Conservation (phyloP, 2,888 invertebrate genomes). For the Oasisia sp. region DNA sequence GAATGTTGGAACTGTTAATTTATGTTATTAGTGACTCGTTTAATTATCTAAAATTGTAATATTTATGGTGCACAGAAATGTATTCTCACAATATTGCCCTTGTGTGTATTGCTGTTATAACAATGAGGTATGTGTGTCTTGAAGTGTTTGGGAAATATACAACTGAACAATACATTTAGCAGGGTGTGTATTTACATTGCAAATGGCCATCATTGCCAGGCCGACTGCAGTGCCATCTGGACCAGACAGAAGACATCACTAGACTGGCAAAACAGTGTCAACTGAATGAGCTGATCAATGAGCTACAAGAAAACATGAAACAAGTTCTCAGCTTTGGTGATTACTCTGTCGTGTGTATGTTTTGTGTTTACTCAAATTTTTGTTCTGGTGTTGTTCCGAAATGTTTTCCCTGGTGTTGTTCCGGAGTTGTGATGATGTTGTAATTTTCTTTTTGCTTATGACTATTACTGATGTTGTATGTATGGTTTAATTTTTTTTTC, state of each 20-base stretch:
- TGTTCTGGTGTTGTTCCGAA: not conserved
- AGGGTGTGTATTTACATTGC: not conserved
- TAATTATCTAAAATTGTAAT: not conserved
- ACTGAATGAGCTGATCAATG: constrained; percentile 56
- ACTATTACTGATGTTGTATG: too few species aligned
- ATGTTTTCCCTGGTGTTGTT: not conserved
- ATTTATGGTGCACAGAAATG: not conserved
- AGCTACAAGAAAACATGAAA: constrained; percentile 60
- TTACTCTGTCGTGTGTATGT: constrained; percentile 7
- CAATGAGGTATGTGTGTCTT: not conserved
- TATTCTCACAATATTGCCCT: not conserved
- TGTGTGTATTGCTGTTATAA: not conserved
- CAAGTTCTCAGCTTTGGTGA: constrained; percentile 64
- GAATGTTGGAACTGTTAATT: not conserved
- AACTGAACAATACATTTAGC: not conserved
- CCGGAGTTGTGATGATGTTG: too few species aligned
- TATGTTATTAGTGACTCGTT: not conserved
- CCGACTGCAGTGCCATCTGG: constrained; percentile 63
- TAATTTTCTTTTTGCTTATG: too few species aligned
- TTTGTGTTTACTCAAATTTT: not conserved
- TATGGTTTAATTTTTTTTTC: too few species aligned
- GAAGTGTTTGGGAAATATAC: not conserved
- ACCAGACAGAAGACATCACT: constrained; percentile 62
- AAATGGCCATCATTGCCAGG: constrained; percentile 45
- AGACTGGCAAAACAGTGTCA: constrained; percentile 66